Base-by-base conservation (phyloP, 2,113 vertebrate genomes). In the Pholis gunnellus region DNA sequence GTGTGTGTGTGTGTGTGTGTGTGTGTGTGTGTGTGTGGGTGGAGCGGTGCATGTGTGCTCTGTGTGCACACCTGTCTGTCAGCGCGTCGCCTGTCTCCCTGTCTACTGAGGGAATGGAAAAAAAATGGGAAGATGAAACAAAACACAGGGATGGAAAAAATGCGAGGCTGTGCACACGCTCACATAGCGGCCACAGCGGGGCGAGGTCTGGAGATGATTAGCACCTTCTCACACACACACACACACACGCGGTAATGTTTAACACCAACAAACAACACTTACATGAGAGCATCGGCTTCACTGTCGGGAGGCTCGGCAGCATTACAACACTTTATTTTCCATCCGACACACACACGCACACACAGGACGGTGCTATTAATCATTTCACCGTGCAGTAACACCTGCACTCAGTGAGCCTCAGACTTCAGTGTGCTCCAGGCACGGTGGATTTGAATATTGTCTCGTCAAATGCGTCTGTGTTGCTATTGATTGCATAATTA, bases 231-330 rank as follows among this genome's bases (percentile, higher is more conserved):
- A 44, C 80, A 57, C 73, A 76, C 70, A 78, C 71, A 75, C 70
- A 64, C 57, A 52, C 10, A 44, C 82, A 67, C 82, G 64, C 77
- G 79, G 54, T 87, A 91, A 89, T 87, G 89, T 87, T 88, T 83
- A 88, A 88, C 88, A 40, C 87, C 79, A 84, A 91, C 89, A 91
- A 88, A 91, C 82, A 87, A 75, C 87, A 80, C 87, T 85, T 87
- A 56, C 68, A 80, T 29, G 38, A 87, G 68, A 46, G 84, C 86
- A 50, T 79, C 59, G 9, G 78, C 65, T 76, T 75, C 73, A 59
- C 63, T 36, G 68, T 79, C 9, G 60, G 80, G 72, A 83, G 42
- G 66, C 76, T 25, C 22, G 5, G 46, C n/a, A 14, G 15, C 65
- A 48, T 84, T 66, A 83, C 38, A 71, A 14, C 65, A 29, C 67